Conservation (phyloP, 1,140 invertebrate genomes). For the Holotrichia oblita region DNA sequence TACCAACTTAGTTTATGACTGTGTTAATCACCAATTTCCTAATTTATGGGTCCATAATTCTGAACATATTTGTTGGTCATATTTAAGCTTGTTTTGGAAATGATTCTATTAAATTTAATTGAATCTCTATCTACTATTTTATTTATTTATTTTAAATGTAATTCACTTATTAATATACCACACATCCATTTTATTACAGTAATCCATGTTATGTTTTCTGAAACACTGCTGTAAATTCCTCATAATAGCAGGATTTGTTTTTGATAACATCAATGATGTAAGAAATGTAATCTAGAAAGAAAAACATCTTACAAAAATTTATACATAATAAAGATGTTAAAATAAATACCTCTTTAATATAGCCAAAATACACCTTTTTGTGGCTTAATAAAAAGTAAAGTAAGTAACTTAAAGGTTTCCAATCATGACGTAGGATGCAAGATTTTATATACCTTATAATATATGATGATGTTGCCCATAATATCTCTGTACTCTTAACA, state of each 20-base stretch:
- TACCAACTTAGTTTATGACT: too few species aligned
- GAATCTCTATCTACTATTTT: too few species aligned
- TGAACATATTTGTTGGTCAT: too few species aligned
- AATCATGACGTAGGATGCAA: neutral
- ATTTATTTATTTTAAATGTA: neutral
- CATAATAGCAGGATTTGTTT: neutral
- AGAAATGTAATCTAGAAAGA: neutral
- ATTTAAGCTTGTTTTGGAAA: too few species aligned
- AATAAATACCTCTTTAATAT: conserved; percentile 1
- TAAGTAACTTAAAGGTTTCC: neutral
- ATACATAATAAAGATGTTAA: neutral
- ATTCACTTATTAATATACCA: conserved; percentile 5
- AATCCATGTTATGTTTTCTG: neutral
- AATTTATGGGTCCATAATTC: too few species aligned
- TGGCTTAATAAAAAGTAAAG: neutral
- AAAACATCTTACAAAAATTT: neutral
- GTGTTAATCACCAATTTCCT: too few species aligned
- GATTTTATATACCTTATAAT: neutral
- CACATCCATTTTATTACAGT: neutral
- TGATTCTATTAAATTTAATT: too few species aligned
- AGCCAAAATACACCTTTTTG: neutral
- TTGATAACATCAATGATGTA: neutral
- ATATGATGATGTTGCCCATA: neutral
- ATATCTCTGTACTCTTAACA: neutral
- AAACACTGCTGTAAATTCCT: neutral